phyloP scores from a whole-genome alignment of 2,888 invertebrate species.

The Meganola albula region DNA sequence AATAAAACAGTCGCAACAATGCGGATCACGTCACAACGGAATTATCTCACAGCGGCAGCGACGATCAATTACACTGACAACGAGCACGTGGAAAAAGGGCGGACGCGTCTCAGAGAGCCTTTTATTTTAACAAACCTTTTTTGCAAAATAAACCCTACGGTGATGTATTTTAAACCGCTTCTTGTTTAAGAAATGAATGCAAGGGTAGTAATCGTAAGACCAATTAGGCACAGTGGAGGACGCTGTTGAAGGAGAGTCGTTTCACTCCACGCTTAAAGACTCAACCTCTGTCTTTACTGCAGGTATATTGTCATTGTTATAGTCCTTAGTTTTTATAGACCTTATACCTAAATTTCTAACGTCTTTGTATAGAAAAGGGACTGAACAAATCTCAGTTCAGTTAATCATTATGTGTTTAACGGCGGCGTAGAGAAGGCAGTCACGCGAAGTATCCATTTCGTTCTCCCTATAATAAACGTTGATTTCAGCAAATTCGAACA shows the following conservation, averaged over 20 bases:
- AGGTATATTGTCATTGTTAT: conserved; percentile 34
- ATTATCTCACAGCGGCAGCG: conserved; percentile 66
- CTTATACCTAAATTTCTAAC: conserved; percentile 19
- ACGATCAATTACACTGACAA: conserved; percentile 72
- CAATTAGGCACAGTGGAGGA: conserved; percentile 45
- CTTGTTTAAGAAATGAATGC: conserved; percentile 28
- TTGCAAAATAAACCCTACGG: conserved; percentile 37
- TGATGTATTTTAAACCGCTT: conserved; percentile 34
- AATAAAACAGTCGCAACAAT: conserved; percentile 65
- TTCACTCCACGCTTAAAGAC: conserved; percentile 40
- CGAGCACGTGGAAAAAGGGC: conserved; percentile 58
- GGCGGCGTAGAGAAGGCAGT: conserved; percentile 12
- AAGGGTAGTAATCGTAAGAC: conserved; percentile 43
- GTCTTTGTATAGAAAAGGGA: conserved; percentile 10
- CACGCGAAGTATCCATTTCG: conserved; percentile 33
- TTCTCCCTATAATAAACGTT: too few relatives aligned
- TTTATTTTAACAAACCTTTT: conserved; percentile 33
- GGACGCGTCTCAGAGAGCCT: conserved; percentile 39
- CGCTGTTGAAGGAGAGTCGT: conserved; percentile 38
- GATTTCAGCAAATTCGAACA: too few relatives aligned
- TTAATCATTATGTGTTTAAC: conserved; percentile 18
- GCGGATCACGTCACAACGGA: conserved; percentile 70
- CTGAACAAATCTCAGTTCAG: conserved; percentile 13
- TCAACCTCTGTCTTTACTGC: conserved; percentile 43
- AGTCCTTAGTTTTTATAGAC: conserved; percentile 26